These are phyloP conservation scores for Botrylloides violaceus DNA, from an alignment of 23 tunicate species.

Conservation along the genomic window DNA sequence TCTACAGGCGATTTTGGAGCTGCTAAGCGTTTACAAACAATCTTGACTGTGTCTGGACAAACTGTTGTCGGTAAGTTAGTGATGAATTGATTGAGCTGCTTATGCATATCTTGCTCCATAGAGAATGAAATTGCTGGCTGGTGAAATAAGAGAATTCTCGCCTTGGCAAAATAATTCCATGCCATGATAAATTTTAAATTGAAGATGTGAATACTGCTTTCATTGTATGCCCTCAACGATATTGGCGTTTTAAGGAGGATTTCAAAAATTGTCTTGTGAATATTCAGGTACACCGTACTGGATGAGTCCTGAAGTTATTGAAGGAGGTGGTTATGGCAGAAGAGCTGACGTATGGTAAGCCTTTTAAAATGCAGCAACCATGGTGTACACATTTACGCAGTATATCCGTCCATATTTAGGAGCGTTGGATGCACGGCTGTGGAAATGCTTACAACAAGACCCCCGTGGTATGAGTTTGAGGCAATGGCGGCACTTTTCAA, in stretches of 20 bases:
- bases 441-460: conserved; percentile 87
- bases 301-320: conserved; percentile 98
- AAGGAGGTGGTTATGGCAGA: conserved; percentile 86
- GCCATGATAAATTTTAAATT: too few relatives aligned
- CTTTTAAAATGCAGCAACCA: neutral
- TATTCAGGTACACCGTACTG: conserved; percentile 89
- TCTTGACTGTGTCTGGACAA: conserved; percentile 78
- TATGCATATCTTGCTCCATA: too few relatives aligned
- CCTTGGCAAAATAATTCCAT: too few relatives aligned
- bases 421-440: conserved; percentile 91
- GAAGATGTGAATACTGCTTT: too few relatives aligned
- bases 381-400: neutral
- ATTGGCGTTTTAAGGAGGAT: too few relatives aligned
- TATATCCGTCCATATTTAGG: conserved; percentile 35
- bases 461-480: conserved; percentile 93
- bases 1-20: conserved; percentile 94
- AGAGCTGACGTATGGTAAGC: conserved; percentile 93
- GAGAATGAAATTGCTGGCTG: too few relatives aligned
- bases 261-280: neutral
- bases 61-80: conserved; percentile 80
- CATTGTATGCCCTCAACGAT: too few relatives aligned
- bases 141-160: too few relatives aligned
- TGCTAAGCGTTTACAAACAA: conserved; percentile 84
- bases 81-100: too few relatives aligned
- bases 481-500: conserved; percentile 97